Evolutionary conservation across 2,797 vertebrate genomes (phyloP).

Genomic region (Lerista edwardsae): DNA sequence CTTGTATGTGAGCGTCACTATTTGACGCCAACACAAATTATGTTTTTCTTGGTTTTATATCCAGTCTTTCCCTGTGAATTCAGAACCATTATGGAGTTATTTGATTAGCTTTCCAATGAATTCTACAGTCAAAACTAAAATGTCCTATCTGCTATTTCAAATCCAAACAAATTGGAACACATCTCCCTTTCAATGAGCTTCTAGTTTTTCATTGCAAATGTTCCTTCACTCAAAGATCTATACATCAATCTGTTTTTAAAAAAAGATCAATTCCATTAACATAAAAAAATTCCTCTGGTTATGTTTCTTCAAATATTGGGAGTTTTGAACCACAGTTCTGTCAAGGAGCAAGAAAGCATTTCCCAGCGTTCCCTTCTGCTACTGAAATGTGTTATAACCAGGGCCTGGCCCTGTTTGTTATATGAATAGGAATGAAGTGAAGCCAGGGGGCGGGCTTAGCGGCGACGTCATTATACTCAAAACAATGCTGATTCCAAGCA

Average conservation of each 20-base stretch:
- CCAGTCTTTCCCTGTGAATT: neutral
- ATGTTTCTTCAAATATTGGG: neutral
- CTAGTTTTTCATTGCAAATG: neutral
- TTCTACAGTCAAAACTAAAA: neutral
- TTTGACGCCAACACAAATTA: conserved; percentile 29
- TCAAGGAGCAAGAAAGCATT: neutral
- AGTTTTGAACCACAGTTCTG: neutral
- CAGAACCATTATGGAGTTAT: neutral
- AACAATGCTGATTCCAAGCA: too few relatives aligned
- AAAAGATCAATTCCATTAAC: neutral
- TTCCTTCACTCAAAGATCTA: neutral
- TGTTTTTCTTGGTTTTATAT: neutral
- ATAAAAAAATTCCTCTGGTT: too few relatives aligned
- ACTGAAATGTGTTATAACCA: neutral
- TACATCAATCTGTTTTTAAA: neutral
- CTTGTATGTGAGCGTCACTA: conserved; percentile 1
- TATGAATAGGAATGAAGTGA: too few relatives aligned
- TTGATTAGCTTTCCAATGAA: neutral
- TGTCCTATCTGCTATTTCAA: neutral
- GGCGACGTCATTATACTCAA: too few relatives aligned
- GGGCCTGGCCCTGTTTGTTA: too few relatives aligned
- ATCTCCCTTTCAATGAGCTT: neutral
- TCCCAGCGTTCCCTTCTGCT: neutral
- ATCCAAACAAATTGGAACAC: neutral
- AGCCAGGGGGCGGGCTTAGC: too few relatives aligned